These are phyloP conservation scores for Brachionichthys hirsutus DNA, from an alignment of 2,113 vertebrate species.

Conservation along the genomic window DNA sequence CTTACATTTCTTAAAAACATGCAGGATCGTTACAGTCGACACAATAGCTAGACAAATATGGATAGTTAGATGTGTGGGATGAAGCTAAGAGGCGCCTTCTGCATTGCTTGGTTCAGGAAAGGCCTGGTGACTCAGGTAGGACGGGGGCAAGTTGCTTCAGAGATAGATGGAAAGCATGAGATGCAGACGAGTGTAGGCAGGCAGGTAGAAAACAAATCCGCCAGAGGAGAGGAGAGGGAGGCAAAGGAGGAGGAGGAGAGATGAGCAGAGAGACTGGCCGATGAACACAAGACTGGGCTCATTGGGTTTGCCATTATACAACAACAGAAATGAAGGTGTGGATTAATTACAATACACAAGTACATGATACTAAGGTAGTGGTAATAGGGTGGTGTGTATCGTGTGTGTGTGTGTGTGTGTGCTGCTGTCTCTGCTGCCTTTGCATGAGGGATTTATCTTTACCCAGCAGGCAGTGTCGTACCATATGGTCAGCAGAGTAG, in stretches of 20 bases:
- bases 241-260: conserved; percentile 15
- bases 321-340: conserved; percentile 50
- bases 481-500: conserved; percentile 69
- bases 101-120: conserved; percentile 28
- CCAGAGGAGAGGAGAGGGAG: conserved; percentile 14
- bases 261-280: conserved; percentile 39
- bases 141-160: conserved; percentile 34
- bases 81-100: conserved; percentile 23
- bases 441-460: conserved; percentile 69
- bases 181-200: conserved; percentile 53
- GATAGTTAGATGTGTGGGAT: conserved; percentile 37
- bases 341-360: conserved; percentile 57
- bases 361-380: conserved; percentile 38
- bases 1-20: no score
- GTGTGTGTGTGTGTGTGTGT: conserved; percentile 32
- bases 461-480: conserved; percentile 68
- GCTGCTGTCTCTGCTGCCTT: conserved; percentile 49
- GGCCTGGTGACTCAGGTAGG: conserved; percentile 47
- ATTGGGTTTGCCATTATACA: conserved; percentile 39
- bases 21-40: no score
- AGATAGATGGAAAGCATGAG: conserved; percentile 31
- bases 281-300: conserved; percentile 46
- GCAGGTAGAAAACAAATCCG: conserved; percentile 41
- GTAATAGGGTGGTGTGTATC: conserved; percentile 25
- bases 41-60: background rate